Percentiles rank a stretch among this genome's conserved stretches.
Evolutionary conservation across 2,888 invertebrate genomes (phyloP).

Genomic region (Drosophila anceps): DNA sequence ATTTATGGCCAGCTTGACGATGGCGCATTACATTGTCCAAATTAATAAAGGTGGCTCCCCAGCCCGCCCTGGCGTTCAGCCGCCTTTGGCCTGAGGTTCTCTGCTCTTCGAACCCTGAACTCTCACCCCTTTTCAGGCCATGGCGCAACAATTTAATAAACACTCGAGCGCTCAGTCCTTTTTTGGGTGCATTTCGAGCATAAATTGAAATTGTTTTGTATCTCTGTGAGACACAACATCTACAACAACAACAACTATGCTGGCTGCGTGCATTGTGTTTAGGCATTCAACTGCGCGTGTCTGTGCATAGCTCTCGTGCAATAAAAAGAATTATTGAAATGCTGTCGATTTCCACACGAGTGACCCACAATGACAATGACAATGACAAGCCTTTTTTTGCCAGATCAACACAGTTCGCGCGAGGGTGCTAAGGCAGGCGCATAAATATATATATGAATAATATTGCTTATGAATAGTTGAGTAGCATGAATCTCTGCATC

Average conservation of each 20-base stretch:
- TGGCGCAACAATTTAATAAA: conserved; percentile 70
- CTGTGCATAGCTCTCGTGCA: conserved; percentile 47
- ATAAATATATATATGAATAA: conserved; percentile 16
- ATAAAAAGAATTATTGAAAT: conserved; percentile 69
- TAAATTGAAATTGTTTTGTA: conserved; percentile 69
- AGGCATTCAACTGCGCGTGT: conserved; percentile 50
- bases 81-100: conserved; percentile 16
- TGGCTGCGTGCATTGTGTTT: conserved; percentile 44
- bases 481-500: neutral
- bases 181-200: conserved; percentile 66
- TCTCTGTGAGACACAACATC: conserved; percentile 30
- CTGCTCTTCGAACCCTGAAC: conserved; percentile 16
- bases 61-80: neutral
- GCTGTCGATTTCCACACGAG: conserved; percentile 69
- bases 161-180: conserved; percentile 33
- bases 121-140: conserved; percentile 59
- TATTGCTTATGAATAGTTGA: conserved; percentile 38
- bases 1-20: conserved; percentile 74
- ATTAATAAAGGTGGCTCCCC: conserved; percentile 74
- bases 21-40: conserved; percentile 65
- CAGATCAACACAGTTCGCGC: conserved; percentile 41
- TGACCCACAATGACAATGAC: conserved; percentile 47
- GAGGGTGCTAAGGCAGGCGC: conserved; percentile 36
- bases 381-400: conserved; percentile 40
- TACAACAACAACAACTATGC: conserved; percentile 15